A percentile compares a stretch with the other conserved stretches of the same genome.
phyloP scores from a whole-genome alignment of 1,140 invertebrate genomes.

The Steinernema feltiae region DNA sequence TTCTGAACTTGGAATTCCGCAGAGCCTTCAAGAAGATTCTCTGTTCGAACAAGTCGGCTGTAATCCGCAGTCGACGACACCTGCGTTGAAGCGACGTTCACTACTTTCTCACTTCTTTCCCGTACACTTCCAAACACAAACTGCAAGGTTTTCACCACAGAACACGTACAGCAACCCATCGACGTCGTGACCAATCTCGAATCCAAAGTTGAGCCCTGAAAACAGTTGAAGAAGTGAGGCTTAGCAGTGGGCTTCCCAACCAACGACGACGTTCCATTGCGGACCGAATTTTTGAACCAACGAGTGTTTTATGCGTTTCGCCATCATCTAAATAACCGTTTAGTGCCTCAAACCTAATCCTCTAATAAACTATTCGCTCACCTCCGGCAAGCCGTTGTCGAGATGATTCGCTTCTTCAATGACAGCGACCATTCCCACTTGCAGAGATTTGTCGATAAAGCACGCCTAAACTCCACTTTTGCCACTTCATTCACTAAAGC shows the following conservation, averaged over 20 bases:
- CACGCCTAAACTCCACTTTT: background rate
- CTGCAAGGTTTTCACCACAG: background rate
- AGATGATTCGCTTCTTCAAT: background rate
- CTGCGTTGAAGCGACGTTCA: background rate
- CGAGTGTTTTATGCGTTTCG: background rate
- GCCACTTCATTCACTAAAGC: background rate
- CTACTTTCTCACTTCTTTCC: background rate
- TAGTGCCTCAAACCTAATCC: background rate
- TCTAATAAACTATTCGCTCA: background rate
- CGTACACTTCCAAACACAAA: background rate
- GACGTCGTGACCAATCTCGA: background rate
- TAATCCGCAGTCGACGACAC: background rate
- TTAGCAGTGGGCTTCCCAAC: background rate
- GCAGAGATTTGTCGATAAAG: too few relatives aligned
- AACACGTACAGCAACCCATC: background rate
- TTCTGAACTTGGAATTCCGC: slow-evolving; percentile 55
- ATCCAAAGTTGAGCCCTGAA: background rate
- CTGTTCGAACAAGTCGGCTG: slow-evolving; percentile 42
- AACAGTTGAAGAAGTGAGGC: background rate
- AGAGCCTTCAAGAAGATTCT: slow-evolving; percentile 56
- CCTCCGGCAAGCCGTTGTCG: background rate
- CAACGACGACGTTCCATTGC: background rate
- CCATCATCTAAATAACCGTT: background rate
- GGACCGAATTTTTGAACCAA: background rate
- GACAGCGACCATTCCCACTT: background rate